Conservation (phyloP, 2,888 invertebrate genomes). For the Agrilus cyanescens region DNA sequence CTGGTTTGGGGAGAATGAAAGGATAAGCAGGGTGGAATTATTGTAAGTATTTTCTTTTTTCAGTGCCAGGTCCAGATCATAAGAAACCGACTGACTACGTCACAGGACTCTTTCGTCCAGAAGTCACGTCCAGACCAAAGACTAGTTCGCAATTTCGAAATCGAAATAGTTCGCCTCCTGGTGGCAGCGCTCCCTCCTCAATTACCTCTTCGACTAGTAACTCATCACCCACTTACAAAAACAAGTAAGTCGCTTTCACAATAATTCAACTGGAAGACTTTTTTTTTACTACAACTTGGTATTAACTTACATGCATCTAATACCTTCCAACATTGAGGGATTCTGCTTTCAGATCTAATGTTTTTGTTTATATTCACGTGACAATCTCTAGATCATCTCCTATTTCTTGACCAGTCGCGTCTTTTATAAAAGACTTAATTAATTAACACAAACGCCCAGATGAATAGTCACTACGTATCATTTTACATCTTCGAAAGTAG, state of each 20-base stretch:
- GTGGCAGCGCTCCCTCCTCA: conserved; percentile 27
- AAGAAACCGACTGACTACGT: conserved; percentile 61
- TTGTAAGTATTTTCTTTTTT: conserved; percentile 11
- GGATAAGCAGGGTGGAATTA: not conserved
- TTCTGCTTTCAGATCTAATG: no score
- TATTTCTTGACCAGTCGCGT: not conserved
- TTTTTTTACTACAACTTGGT: not conserved
- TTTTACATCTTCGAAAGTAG: no score
- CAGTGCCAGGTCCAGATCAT: conserved; percentile 53
- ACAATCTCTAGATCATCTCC: not conserved
- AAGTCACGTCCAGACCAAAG: conserved; percentile 40
- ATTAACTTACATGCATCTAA: no score
- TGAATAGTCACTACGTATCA: no score
- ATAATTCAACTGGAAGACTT: not conserved
- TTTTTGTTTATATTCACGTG: no score
- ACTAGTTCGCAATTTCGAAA: conserved; percentile 33
- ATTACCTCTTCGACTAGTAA: conserved; percentile 12
- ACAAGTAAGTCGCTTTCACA: conserved; percentile 19
- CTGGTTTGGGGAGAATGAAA: not conserved
- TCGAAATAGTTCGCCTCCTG: conserved; percentile 30
- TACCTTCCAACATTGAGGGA: no score
- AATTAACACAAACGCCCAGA: no score
- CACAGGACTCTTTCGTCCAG: conserved; percentile 50
- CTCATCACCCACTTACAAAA: conserved; percentile 14
- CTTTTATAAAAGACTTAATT: not conserved